Conservation (phyloP, 2,888 invertebrate species). For the Thelaira solivaga region DNA sequence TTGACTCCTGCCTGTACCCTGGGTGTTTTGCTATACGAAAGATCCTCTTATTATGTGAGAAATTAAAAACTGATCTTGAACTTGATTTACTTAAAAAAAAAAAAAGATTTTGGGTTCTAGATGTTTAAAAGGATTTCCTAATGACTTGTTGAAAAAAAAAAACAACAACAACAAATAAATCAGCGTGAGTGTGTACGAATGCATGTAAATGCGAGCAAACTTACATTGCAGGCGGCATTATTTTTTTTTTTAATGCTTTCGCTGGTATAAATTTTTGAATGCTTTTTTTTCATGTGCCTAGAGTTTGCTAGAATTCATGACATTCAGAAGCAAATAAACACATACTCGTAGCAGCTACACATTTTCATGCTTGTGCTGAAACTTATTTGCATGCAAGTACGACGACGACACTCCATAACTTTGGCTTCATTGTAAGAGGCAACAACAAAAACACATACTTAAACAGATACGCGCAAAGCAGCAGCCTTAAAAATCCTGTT, state of each 20-base stretch:
- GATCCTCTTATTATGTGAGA: too few species aligned
- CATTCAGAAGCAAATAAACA: conserved; percentile 50
- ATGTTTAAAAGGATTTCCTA: too few species aligned
- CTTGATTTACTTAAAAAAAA: too few species aligned
- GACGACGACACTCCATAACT: conserved; percentile 35
- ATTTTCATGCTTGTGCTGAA: not conserved
- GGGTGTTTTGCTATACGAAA: too few species aligned
- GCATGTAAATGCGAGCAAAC: conserved; percentile 32
- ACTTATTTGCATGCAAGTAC: conserved; percentile 45
- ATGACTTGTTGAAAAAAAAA: not conserved
- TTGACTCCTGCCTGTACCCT: too few species aligned
- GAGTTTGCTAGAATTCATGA: conserved; percentile 53
- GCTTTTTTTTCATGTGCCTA: conserved; percentile 16
- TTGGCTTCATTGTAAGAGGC: conserved; percentile 47
- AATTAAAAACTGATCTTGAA: too few species aligned
- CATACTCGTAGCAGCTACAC: too few species aligned
- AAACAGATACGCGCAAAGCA: not conserved
- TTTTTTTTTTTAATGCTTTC: conserved; percentile 4
- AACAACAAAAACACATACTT: conserved; percentile 23
- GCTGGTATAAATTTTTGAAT: not conserved
- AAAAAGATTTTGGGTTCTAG: too few species aligned
- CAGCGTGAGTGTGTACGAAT: conserved; percentile 4
- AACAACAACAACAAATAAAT: too few species aligned
- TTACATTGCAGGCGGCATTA: conserved; percentile 45
- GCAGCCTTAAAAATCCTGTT: conserved; percentile 15